Conservation (phyloP, 2,888 invertebrate genomes). For the Ethmia dodecea region DNA sequence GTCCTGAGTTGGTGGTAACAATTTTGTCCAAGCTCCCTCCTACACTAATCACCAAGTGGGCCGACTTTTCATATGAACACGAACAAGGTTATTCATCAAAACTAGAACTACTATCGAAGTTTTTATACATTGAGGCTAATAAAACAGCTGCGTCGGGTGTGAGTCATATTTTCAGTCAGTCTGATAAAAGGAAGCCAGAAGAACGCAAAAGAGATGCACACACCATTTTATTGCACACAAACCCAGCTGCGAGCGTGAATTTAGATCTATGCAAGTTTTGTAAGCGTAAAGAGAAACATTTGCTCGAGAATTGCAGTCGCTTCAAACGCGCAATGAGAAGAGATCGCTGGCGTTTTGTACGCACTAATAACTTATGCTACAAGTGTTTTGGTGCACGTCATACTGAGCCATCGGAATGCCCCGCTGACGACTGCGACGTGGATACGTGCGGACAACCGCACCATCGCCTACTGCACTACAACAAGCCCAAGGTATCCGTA, state of each 20-base stretch:
- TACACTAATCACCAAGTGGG: slow-evolving; percentile 15
- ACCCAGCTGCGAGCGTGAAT: too few relatives aligned
- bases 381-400: slow-evolving; percentile 18
- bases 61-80: slow-evolving; percentile 14
- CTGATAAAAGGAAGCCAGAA: background rate
- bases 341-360: slow-evolving; percentile 15
- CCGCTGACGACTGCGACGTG: slow-evolving; percentile 18
- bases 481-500: background rate
- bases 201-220: slow-evolving; percentile 11
- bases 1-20: background rate
- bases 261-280: too few relatives aligned
- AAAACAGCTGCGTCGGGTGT: too few relatives aligned
- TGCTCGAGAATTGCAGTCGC: slow-evolving; percentile 16
- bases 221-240: too few relatives aligned
- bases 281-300: too few relatives aligned
- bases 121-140: slow-evolving; percentile 13
- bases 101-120: slow-evolving; percentile 14
- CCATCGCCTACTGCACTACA: slow-evolving; percentile 12
- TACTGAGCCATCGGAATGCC: slow-evolving; percentile 14
- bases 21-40: slow-evolving; percentile 8
- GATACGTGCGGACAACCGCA: slow-evolving; percentile 13
- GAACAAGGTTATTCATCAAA: slow-evolving; percentile 5
- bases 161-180: background rate
- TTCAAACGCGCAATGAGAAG: slow-evolving; percentile 20
- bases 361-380: slow-evolving; percentile 11